These are phyloP conservation scores for Pristionchus pacificus DNA, from an alignment of 1,140 invertebrate species.

Conservation along the genomic window DNA sequence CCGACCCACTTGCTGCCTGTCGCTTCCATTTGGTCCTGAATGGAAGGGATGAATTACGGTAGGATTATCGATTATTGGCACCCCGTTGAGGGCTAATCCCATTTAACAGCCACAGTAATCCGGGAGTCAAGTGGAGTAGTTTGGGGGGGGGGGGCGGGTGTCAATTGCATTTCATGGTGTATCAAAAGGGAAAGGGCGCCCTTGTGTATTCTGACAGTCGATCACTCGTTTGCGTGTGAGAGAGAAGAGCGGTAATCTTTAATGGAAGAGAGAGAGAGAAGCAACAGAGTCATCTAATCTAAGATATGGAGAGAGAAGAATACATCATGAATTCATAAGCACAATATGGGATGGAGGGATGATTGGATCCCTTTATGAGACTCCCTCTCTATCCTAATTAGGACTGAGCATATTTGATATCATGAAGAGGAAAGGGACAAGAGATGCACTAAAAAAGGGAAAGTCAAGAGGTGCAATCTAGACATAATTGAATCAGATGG, in stretches of 20 bases:
- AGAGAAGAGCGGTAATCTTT: background rate
- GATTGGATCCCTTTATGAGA: too few species aligned
- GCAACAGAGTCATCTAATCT: background rate
- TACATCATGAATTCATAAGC: background rate
- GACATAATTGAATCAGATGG: slow-evolving; percentile 11
- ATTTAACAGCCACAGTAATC: background rate
- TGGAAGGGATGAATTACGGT: slow-evolving; percentile 49
- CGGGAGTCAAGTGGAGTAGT: background rate
- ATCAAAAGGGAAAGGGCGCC: too few species aligned
- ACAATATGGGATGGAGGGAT: too few species aligned
- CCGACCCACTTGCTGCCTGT: slow-evolving; percentile 91
- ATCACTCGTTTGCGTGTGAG: too few species aligned
- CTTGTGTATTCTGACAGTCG: too few species aligned
- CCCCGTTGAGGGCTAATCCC: background rate
- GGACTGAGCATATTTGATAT: too few species aligned
- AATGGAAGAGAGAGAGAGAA: background rate
- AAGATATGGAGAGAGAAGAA: background rate
- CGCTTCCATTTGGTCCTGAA: slow-evolving; percentile 98
- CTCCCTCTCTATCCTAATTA: too few species aligned
- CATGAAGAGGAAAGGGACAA: background rate
- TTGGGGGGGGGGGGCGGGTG: too few species aligned
- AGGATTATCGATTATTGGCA: slow-evolving; percentile 1
- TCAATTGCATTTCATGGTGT: background rate
- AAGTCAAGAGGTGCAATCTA: background rate
- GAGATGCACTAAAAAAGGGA: background rate